Percentiles rank a stretch among this genome's conserved stretches.
Evolutionary conservation across 92 coral and sea anemone species (phyloP).

Genomic region (Siderastrea radians): DNA sequence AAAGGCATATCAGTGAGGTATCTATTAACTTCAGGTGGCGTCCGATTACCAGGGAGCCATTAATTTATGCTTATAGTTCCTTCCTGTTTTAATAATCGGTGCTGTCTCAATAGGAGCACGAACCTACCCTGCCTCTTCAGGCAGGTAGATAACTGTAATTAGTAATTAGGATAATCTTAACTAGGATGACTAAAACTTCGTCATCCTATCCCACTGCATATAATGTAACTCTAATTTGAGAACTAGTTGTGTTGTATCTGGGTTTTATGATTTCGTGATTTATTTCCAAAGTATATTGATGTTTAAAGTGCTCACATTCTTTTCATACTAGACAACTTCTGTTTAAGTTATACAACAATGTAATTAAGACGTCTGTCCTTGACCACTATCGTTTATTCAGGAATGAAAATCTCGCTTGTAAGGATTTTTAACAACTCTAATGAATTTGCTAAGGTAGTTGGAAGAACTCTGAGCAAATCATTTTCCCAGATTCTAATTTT

Average conservation of each 20-base stretch:
- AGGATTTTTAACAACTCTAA: neutral
- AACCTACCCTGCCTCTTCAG: too few species aligned
- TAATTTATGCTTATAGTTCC: too few species aligned
- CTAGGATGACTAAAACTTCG: neutral
- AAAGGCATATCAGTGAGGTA: too few species aligned
- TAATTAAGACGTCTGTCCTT: constrained; percentile 21
- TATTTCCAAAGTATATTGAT: constrained; percentile 6
- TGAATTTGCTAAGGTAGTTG: neutral
- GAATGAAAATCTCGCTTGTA: neutral
- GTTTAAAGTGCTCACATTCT: constrained; percentile 18
- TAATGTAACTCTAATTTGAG: neutral
- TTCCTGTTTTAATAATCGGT: too few species aligned
- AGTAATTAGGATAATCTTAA: too few species aligned
- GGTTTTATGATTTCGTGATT: constrained; percentile 25
- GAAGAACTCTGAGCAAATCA: neutral
- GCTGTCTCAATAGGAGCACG: too few species aligned
- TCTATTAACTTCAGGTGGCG: too few species aligned
- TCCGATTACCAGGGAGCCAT: too few species aligned
- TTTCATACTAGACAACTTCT: constrained; percentile 16
- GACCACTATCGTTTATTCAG: constrained; percentile 21
- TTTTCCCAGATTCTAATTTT: neutral
- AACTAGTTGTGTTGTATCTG: neutral
- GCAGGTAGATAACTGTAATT: too few species aligned
- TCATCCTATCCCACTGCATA: neutral
- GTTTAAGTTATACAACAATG: constrained; percentile 7